Base-by-base conservation (phyloP, 2,113 vertebrate genomes). In the Nothocercus nigrocapillus region DNA sequence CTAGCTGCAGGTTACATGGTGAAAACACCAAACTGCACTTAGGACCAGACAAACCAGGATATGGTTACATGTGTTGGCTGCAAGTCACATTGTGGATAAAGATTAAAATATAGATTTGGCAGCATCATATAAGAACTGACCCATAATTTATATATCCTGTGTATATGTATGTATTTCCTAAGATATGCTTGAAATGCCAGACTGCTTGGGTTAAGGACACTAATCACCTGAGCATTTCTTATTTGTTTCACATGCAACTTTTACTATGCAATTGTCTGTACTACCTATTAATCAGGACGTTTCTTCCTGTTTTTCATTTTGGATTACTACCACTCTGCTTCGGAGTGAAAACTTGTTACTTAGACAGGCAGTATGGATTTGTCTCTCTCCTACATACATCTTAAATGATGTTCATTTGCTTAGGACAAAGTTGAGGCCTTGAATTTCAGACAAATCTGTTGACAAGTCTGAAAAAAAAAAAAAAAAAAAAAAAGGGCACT, bases 181-280 rank as follows among this genome's bases (percentile, higher is more conserved):
- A 78, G 32, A n/a, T 0, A 25, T 4, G 53, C 34, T 85, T 89
- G 34, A 62, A 89, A 80, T 36, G 64, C 40, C 49, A 58, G 8
- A 80, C 38, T 68, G 36, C 18, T 72, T 72, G 34, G 62, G 9
- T 89, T 36, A 94, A 69, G 82, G 51, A 64, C 25, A 12, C 3
- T 7, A 38, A 75, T 45, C 81, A 78, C 42, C 89, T 68, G 15
- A 90, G 54, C 6, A 11, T 61, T 68, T 93, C 58, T 93, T 30
- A 44, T 14, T 77, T 77, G 27, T 44, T 93, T 59, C 36, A 44
- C 30, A 30, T 17, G 68, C 6, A 75, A 25, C 54, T 53, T 56
- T 21, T 83, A 81, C 85, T 92, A 72, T 88, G 92, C 76, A 92
- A 34, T 73, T 83, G 62, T 40, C 36, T 77, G 9, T 93, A 28